phyloP scores from a whole-genome alignment of 2,888 invertebrate genomes.

The Lasioglossum morio region DNA sequence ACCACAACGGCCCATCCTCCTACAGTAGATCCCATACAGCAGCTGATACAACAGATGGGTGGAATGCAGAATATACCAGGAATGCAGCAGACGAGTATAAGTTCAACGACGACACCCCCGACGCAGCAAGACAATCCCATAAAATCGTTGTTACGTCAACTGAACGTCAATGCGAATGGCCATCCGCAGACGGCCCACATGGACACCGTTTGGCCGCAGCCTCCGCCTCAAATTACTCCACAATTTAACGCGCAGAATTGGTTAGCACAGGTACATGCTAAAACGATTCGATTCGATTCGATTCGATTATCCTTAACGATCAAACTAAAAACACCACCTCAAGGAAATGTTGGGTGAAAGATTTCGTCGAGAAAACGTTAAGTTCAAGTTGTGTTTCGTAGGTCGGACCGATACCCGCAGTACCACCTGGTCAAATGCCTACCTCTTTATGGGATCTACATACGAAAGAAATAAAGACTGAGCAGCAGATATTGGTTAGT shows the following conservation, averaged over 20 bases:
- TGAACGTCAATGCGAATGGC: constrained; percentile 81
- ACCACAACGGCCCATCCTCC: constrained; percentile 71
- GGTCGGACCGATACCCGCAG: constrained; percentile 80
- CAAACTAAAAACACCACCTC: not conserved
- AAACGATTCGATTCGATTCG: not conserved
- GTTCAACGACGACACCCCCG: constrained; percentile 65
- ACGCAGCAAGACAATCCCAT: constrained; percentile 85
- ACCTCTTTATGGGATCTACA: constrained; percentile 83
- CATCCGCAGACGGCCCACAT: constrained; percentile 77
- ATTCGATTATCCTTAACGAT: not conserved
- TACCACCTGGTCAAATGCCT: constrained; percentile 83
- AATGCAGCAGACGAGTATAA: constrained; percentile 78
- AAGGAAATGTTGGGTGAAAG: not conserved
- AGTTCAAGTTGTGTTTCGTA: constrained; percentile 46
- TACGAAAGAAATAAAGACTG: constrained; percentile 85
- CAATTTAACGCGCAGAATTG: constrained; percentile 82
- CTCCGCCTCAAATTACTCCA: constrained; percentile 78
- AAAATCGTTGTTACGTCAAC: constrained; percentile 85
- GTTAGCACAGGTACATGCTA: constrained; percentile 78
- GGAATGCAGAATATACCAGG: constrained; percentile 84
- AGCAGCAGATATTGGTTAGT: constrained; percentile 85
- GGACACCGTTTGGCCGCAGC: constrained; percentile 83
- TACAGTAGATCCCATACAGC: constrained; percentile 85
- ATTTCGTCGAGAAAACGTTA: not conserved
- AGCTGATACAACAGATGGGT: constrained; percentile 86